Percentiles rank a stretch among this genome's conserved stretches.
These are phyloP conservation scores for Okapia johnstoni DNA, from an alignment of 2,113 vertebrate species.

Conservation along the genomic window DNA sequence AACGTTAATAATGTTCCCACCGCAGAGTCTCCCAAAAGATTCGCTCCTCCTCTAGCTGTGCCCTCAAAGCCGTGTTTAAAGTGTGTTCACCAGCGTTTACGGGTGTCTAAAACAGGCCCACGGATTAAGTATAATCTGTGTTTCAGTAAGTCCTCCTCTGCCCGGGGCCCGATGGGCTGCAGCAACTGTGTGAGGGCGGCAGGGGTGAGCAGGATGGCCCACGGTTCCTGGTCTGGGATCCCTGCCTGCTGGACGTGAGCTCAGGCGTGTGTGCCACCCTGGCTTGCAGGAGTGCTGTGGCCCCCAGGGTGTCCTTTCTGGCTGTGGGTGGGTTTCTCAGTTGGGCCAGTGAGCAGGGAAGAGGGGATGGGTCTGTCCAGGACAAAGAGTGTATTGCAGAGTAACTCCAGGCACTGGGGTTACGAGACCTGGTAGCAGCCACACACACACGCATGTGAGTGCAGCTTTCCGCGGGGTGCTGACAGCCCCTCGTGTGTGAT, in stretches of 20 bases:
- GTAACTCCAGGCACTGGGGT: accelerated
- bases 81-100: accelerated
- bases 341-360: too few species aligned
- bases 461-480: neutral
- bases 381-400: neutral
- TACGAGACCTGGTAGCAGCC: accelerated
- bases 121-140: accelerated
- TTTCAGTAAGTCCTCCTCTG: neutral
- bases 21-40: accelerated
- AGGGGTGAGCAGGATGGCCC: accelerated
- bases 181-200: accelerated
- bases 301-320: neutral
- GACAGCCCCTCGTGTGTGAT: accelerated
- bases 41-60: neutral
- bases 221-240: accelerated
- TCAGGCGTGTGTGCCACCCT: accelerated
- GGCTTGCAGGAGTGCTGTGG: accelerated
- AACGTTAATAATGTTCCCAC: neutral
- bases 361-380: neutral
- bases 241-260: accelerated
- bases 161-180: accelerated
- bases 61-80: neutral
- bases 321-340: neutral
- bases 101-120: neutral
- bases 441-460: accelerated